A percentile compares a stretch with the other conserved stretches of the same genome.
These are phyloP conservation scores for Dione juno DNA, from an alignment of 2,888 invertebrate genomes.

Conservation along the genomic window DNA sequence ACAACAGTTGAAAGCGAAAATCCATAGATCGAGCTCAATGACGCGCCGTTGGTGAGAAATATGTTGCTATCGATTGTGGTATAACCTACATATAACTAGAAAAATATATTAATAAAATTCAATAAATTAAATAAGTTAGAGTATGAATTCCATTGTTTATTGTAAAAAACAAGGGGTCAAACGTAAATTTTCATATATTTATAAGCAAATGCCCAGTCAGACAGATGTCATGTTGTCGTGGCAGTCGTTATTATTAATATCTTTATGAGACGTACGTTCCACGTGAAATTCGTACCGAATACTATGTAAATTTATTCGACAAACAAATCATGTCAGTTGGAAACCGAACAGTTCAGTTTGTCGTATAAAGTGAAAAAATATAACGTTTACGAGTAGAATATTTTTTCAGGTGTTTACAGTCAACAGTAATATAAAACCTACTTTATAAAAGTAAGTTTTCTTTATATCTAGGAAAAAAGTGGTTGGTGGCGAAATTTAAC, in stretches of 20 bases:
- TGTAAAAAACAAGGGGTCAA: neutral
- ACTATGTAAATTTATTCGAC: constrained; percentile 5
- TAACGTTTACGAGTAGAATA: neutral
- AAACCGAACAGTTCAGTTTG: constrained; percentile 4
- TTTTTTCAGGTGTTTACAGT: neutral
- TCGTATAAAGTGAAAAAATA: neutral
- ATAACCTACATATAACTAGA: too few relatives aligned
- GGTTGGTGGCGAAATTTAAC: constrained; percentile 10
- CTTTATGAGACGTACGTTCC: constrained; percentile 2
- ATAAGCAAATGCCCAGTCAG: neutral
- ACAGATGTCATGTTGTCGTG: neutral
- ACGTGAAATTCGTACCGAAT: constrained; percentile 3
- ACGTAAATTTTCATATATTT: neutral
- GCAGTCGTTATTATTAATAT: constrained; percentile 4
- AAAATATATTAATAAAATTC: neutral
- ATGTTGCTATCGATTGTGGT: too few relatives aligned
- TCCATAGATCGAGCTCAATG: too few relatives aligned
- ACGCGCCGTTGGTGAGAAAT: too few relatives aligned
- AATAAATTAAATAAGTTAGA: neutral
- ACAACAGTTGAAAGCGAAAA: too few relatives aligned
- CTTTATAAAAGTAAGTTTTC: neutral
- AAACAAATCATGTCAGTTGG: constrained; percentile 21
- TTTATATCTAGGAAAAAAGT: too few relatives aligned
- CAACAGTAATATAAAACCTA: neutral
- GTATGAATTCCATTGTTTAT: neutral